Percentiles rank a stretch among this genome's conserved stretches.
phyloP scores from a whole-genome alignment of 2,113 vertebrate genomes.

The Cavia porcellus region DNA sequence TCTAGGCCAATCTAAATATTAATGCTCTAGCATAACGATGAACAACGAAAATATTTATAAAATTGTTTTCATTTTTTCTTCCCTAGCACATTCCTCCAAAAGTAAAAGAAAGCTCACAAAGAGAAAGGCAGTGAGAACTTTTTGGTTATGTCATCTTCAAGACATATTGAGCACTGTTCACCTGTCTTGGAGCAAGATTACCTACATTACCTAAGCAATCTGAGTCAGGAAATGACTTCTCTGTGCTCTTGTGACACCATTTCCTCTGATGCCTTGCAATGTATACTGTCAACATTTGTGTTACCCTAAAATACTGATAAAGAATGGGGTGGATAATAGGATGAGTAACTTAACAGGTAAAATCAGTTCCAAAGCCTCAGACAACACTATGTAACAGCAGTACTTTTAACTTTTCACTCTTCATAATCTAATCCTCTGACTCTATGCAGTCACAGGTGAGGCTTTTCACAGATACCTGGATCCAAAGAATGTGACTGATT shows the following conservation, averaged over 20 bases:
- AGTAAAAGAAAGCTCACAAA: background rate
- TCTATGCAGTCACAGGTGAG: background rate
- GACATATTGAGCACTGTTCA: background rate
- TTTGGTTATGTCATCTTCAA: background rate
- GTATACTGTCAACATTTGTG: background rate
- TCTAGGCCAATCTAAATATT: background rate
- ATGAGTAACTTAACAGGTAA: background rate
- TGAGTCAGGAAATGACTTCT: background rate
- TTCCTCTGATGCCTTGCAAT: background rate
- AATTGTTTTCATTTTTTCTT: background rate
- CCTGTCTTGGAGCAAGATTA: background rate
- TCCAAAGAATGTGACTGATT: background rate
- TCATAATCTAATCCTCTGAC: background rate
- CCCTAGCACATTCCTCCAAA: background rate
- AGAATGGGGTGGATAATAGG: background rate
- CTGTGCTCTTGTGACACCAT: background rate
- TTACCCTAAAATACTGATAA: background rate
- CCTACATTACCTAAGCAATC: background rate
- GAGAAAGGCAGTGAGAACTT: background rate
- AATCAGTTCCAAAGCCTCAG: background rate
- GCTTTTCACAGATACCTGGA: background rate
- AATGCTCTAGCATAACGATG: conserved; percentile 67
- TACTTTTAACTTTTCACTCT: background rate
- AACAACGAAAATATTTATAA: conserved; percentile 37
- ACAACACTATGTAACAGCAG: background rate